Base-by-base conservation (phyloP, 1,140 invertebrate genomes). In the Cotesia vestalis region DNA sequence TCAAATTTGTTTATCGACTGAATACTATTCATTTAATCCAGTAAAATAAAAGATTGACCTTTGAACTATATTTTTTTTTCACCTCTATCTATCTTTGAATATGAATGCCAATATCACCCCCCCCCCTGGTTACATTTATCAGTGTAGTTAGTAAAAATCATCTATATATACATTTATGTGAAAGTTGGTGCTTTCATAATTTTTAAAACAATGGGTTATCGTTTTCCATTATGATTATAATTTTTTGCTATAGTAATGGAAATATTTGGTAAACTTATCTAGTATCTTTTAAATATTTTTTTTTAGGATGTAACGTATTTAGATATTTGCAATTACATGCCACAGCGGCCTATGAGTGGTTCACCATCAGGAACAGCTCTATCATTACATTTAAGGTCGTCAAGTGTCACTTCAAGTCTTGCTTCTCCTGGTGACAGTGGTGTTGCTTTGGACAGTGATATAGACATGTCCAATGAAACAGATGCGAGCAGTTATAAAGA, bases 321-420 rank as follows among this genome's bases (percentile, higher is more conserved):
- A 70, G 86, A 87, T 52, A 85, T 83, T 67, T 85, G 84, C 69
- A 86, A 87, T 71, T 87, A 87, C 51, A 86, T 86, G 86, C 85
- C 86, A n/a, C 84, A 84, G 72, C 81, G 84, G 75, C 82, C 86
- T 74, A 87, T 87, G 86, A 86, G 85, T n/a, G 83, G 84, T 52
- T 86, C 84, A 53, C 84, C 86, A 1, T 83, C 85, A 6, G 85
- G 83, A 20, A 85, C 82, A 36, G 82, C 82, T 27, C 79, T 86
- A 46, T 83, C 83, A 3, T 78, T 86, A 57, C 84, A 86, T 75
- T 71, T 86, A 11, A 79, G 83, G 73, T 85, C 84, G 11, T 83
- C 78, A 6, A 86, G 85, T 66, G 75, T 86, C 57, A 86, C 84
- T 3, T 86, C 85, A 14, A 88, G 85, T 72, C 79, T 88, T 38